Evolutionary conservation across 2,797 vertebrate genomes (phyloP).

Genomic region (Aeoliscus strigatus): DNA sequence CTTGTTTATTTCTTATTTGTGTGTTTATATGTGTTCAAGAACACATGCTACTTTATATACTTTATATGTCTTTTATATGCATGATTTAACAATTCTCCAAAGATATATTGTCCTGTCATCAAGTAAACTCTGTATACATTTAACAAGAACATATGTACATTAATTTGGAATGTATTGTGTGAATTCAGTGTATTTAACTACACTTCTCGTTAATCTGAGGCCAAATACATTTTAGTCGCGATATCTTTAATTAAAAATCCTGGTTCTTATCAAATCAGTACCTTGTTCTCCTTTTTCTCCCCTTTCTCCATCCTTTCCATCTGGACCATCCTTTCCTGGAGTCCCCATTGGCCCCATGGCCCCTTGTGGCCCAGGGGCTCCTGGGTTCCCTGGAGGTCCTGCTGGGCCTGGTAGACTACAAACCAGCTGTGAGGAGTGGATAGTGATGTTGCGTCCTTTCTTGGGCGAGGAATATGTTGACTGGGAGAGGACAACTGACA

Average conservation of each 20-base stretch:
- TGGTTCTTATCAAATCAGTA: constrained; percentile 39
- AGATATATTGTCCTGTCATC: too few species aligned
- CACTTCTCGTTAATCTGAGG: too few species aligned
- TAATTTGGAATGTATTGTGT: too few species aligned
- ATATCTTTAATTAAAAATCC: not conserved
- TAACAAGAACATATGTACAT: too few species aligned
- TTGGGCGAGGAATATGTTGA: constrained; percentile 48
- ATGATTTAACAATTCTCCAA: too few species aligned
- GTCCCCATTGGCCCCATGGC: constrained; percentile 83
- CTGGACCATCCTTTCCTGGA: constrained; percentile 87
- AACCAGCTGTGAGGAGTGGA: constrained; percentile 80
- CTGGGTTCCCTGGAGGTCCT: constrained; percentile 82
- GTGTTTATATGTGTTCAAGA: too few species aligned
- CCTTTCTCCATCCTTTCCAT: constrained; percentile 85
- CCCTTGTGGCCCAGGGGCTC: constrained; percentile 78
- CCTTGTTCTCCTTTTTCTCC: constrained; percentile 82
- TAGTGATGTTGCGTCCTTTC: constrained; percentile 70
- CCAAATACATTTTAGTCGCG: too few species aligned
- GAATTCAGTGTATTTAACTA: too few species aligned
- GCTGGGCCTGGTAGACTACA: constrained; percentile 88
- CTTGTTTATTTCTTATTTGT: too few species aligned
- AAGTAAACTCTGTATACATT: too few species aligned
- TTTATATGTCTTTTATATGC: too few species aligned
- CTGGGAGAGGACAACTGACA: constrained; percentile 75
- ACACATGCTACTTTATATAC: too few species aligned